phyloP scores from a whole-genome alignment of 2,113 vertebrate genomes.

The Girardinichthys multiradiatus region DNA sequence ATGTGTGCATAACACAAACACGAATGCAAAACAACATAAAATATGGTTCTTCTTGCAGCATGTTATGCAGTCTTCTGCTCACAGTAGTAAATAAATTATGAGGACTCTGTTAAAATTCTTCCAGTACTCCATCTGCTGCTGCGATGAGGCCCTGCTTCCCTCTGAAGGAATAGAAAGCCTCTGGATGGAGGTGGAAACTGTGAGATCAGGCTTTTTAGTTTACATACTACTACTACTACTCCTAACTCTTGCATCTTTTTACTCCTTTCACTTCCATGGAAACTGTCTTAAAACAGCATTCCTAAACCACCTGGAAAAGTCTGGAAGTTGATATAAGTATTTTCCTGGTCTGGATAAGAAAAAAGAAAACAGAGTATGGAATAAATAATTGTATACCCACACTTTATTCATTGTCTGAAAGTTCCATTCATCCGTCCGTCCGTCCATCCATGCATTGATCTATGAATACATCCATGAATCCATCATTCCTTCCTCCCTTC shows the following conservation, averaged over 20 bases:
- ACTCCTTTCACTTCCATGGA: neutral
- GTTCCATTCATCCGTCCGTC: too few species aligned
- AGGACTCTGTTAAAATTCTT: slow-evolving; percentile 75
- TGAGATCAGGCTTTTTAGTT: slow-evolving; percentile 17
- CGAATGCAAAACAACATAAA: neutral
- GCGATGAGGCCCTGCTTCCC: slow-evolving; percentile 27
- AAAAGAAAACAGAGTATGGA: too few species aligned
- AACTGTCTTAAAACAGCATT: neutral
- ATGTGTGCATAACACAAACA: neutral
- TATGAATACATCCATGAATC: too few species aligned
- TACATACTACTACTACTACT: slow-evolving; percentile 15
- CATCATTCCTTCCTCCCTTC: too few species aligned
- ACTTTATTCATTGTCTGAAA: too few species aligned
- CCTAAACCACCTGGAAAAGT: neutral
- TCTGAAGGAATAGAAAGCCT: slow-evolving; percentile 26
- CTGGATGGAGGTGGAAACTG: neutral
- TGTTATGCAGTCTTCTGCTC: slow-evolving; percentile 44
- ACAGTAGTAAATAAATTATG: slow-evolving; percentile 78
- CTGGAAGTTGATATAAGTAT: too few species aligned
- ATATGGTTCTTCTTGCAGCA: slow-evolving; percentile 21
- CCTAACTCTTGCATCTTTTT: slow-evolving; percentile 3
- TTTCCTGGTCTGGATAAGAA: too few species aligned
- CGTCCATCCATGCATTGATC: too few species aligned
- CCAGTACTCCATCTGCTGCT: slow-evolving; percentile 50
- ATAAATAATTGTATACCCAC: too few species aligned